Percentiles rank a stretch among this genome's conserved stretches.
Evolutionary conservation across 2,888 invertebrate genomes (phyloP).

Genomic region (Cenopis cana): DNA sequence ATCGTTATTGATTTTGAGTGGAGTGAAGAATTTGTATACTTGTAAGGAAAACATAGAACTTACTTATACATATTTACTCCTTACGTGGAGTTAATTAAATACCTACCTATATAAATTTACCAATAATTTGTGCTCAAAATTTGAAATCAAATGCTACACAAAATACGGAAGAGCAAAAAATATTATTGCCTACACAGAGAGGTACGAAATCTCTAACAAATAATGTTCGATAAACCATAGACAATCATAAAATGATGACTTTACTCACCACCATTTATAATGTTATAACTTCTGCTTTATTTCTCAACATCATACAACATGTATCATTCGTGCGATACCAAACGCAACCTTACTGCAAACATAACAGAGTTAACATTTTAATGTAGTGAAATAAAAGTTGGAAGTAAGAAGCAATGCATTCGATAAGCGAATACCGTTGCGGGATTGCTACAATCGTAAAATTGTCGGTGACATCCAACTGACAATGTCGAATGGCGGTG

Average conservation of each 20-base stretch:
- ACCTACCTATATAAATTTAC: neutral
- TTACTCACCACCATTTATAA: conserved; percentile 59
- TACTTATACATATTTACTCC: too few species aligned
- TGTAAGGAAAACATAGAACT: too few species aligned
- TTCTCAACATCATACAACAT: too few species aligned
- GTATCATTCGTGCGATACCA: neutral
- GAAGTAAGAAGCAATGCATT: conserved; percentile 17
- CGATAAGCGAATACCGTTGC: conserved; percentile 52
- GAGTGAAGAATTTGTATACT: too few species aligned
- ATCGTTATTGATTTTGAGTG: too few species aligned
- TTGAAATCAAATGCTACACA: neutral
- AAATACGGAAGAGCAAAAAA: conserved; percentile 3
- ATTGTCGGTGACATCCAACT: conserved; percentile 53
- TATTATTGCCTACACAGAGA: neutral
- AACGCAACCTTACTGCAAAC: neutral
- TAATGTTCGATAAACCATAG: conserved; percentile 25
- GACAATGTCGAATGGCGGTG: conserved; percentile 52
- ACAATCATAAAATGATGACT: conserved; percentile 44
- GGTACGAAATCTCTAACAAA: conserved; percentile 19
- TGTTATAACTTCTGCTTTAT: conserved; percentile 12
- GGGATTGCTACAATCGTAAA: conserved; percentile 59
- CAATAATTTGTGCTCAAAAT: too few species aligned
- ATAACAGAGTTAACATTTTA: neutral
- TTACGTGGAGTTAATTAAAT: too few species aligned
- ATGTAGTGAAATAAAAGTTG: conserved; percentile 4